Conservation (phyloP, 2,888 invertebrate genomes). For the Agrochola macilenta region DNA sequence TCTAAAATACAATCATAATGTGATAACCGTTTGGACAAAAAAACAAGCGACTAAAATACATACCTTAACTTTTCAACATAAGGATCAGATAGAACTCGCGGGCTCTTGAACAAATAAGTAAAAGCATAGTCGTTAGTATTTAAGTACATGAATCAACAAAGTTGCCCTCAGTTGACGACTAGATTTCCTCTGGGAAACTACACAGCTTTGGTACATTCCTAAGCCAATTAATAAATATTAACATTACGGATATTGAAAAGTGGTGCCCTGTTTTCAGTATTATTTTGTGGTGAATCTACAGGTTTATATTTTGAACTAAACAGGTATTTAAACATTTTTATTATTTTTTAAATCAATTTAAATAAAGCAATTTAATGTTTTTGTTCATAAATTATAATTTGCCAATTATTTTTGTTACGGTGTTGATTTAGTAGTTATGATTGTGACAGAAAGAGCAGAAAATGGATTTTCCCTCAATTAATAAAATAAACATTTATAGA, state of each 20-base stretch:
- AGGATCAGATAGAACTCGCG: constrained; percentile 6
- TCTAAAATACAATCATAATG: constrained; percentile 17
- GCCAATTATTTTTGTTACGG: neutral
- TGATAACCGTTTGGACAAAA: constrained; percentile 10
- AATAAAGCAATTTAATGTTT: neutral
- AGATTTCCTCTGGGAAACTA: constrained; percentile 59
- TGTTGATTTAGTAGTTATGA: neutral
- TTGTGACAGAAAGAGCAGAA: neutral
- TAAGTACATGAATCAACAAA: constrained; percentile 64
- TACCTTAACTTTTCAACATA: constrained; percentile 32
- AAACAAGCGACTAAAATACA: constrained; percentile 16
- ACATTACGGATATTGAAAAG: constrained; percentile 36
- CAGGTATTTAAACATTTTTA: constrained; percentile 40
- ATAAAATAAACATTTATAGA: neutral
- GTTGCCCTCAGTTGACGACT: constrained; percentile 63
- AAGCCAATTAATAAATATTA: neutral
- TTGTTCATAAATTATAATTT: neutral
- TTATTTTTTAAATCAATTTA: neutral
- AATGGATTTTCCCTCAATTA: neutral
- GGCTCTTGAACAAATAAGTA: constrained; percentile 37
- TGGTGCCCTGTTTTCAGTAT: constrained; percentile 50
- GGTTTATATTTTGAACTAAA: neutral
- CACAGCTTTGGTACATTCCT: constrained; percentile 16
- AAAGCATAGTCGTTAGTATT: constrained; percentile 49
- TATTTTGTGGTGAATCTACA: constrained; percentile 41